Percentiles rank a stretch among this genome's conserved stretches.
Conservation (phyloP, 2,888 invertebrate species). For the Acronicta leporina region DNA sequence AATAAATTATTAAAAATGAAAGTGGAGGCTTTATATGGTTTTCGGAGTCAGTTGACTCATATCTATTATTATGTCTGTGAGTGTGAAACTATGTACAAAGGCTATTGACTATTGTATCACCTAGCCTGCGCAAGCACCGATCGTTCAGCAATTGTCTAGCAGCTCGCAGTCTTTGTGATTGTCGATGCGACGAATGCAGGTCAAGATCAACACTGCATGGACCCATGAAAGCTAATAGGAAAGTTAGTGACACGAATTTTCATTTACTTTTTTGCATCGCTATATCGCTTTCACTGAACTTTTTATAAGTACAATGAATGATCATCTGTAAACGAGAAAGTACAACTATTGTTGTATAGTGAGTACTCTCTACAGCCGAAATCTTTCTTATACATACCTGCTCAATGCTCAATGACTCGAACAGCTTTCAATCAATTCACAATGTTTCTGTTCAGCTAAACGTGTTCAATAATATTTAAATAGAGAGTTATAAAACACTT, state of each 20-base stretch:
- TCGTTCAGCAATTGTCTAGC: constrained; percentile 39
- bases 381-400: constrained; percentile 65
- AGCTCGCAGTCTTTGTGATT: constrained; percentile 45
- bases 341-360: constrained; percentile 76
- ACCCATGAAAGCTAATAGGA: constrained; percentile 77
- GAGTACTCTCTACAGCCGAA: constrained; percentile 67
- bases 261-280: constrained; percentile 84
- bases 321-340: constrained; percentile 85
- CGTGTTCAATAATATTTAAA: constrained; percentile 63
- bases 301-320: constrained; percentile 83
- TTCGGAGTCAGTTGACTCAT: constrained; percentile 32
- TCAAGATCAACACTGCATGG: constrained; percentile 72
- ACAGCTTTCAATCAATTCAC: constrained; percentile 69
- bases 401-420: constrained; percentile 68
- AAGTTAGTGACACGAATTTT: constrained; percentile 87
- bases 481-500: constrained; percentile 60
- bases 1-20: constrained; percentile 52
- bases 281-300: constrained; percentile 86
- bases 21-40: constrained; percentile 37
- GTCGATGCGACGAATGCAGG: constrained; percentile 67
- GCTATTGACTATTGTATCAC: constrained; percentile 37
- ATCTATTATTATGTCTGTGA: constrained; percentile 18
- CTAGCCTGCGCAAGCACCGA: constrained; percentile 26
- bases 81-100: constrained; percentile 8
- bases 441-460: constrained; percentile 67